Evolutionary conservation across 2,113 vertebrate genomes (phyloP).

Genomic region (Pteropus alecto): DNA sequence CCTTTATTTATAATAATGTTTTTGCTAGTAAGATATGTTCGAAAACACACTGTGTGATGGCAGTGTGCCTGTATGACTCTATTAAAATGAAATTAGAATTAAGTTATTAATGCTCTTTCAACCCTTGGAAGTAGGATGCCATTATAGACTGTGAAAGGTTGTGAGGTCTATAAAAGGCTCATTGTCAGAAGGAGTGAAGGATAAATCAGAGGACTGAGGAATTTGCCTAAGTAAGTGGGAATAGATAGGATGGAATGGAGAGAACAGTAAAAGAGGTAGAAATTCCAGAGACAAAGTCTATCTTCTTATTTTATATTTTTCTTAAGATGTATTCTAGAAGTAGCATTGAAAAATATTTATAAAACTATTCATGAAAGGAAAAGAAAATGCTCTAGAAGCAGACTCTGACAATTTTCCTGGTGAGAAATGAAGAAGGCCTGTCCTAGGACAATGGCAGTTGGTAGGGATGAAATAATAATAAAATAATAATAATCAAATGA

Average conservation of each 20-base stretch:
- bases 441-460: background rate
- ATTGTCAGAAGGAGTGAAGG: background rate
- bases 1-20: background rate
- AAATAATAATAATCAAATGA: background rate
- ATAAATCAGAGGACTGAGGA: background rate
- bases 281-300: background rate
- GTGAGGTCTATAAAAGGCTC: background rate
- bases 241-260: background rate
- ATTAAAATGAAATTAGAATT: background rate
- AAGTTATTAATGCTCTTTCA: background rate
- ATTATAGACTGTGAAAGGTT: background rate
- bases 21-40: background rate
- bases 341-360: background rate
- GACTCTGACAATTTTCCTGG: background rate
- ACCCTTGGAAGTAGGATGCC: background rate
- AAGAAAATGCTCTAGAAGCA: background rate
- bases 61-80: background rate
- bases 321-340: background rate
- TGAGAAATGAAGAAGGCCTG: background rate
- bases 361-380: background rate
- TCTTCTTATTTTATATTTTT: background rate
- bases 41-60: background rate
- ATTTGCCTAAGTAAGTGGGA: background rate
- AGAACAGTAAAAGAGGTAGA: background rate
- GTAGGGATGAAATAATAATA: background rate